Evolutionary conservation across 2,113 vertebrate genomes (phyloP).

Genomic region (Psilopsiagon aymara): DNA sequence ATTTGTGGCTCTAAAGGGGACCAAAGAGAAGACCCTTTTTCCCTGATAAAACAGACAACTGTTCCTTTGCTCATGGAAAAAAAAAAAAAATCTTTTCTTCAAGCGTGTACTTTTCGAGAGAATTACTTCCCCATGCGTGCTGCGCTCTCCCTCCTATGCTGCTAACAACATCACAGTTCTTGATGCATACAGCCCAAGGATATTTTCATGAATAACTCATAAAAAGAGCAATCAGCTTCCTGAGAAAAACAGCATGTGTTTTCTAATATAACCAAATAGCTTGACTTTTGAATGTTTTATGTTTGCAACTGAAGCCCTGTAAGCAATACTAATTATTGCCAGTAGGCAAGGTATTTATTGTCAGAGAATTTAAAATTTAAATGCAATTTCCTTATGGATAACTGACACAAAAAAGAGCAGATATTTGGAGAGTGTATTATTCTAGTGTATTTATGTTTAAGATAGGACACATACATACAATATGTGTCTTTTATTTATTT

Average conservation of each 20-base stretch:
- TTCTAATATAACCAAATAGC: not conserved
- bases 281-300: not conserved
- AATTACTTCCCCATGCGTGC: not conserved
- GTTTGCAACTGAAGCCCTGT: not conserved
- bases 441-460: not conserved
- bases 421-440: not conserved
- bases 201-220: conserved; percentile 14
- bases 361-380: not conserved
- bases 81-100: not conserved
- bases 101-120: not conserved
- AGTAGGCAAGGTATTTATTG: not conserved
- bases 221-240: not conserved
- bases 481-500: not conserved
- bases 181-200: not conserved
- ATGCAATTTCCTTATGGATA: not conserved
- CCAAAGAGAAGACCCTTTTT: not conserved
- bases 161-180: not conserved
- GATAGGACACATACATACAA: too few species aligned
- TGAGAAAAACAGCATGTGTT: not conserved
- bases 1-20: not conserved
- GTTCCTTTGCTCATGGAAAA: not conserved
- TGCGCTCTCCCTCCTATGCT: not conserved
- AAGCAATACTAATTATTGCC: not conserved
- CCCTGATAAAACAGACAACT: not conserved
- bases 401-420: not conserved